Conservation (phyloP, 2,888 invertebrate species). For the Sesia bembeciformis region DNA sequence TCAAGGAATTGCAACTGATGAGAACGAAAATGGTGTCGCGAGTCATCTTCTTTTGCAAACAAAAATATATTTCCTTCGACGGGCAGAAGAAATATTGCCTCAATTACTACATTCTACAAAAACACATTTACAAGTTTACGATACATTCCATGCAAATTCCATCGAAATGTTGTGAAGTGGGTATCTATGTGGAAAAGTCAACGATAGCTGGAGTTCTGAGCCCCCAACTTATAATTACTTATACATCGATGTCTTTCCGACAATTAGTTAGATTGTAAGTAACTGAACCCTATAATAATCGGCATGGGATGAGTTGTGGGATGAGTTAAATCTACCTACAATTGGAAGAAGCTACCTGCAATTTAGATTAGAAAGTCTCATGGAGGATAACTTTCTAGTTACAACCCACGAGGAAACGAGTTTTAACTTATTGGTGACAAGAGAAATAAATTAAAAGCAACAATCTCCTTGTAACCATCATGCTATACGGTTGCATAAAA, state of each 20-base stretch:
- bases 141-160: no score
- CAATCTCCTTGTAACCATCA: no score
- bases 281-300: constrained; percentile 1
- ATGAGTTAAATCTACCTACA: background rate
- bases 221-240: constrained; percentile 48
- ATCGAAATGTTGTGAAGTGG: background rate
- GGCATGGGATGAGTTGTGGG: constrained; percentile 1
- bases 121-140: no score
- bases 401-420: no score
- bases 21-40: constrained; percentile 17
- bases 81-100: no score
- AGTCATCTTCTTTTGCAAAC: background rate
- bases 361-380: constrained; percentile 35
- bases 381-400: no score
- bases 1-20: background rate
- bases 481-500: no score
- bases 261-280: constrained; percentile 50
- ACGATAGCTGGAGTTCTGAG: constrained; percentile 12
- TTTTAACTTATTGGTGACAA: no score
- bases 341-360: constrained; percentile 16
- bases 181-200: constrained; percentile 9
- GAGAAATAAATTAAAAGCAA: no score
- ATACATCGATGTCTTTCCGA: constrained; percentile 37
- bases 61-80: no score
- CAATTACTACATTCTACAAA: no score